These are phyloP conservation scores for Lepus americanus DNA, from an alignment of 2,113 vertebrate species.

Conservation along the genomic window DNA sequence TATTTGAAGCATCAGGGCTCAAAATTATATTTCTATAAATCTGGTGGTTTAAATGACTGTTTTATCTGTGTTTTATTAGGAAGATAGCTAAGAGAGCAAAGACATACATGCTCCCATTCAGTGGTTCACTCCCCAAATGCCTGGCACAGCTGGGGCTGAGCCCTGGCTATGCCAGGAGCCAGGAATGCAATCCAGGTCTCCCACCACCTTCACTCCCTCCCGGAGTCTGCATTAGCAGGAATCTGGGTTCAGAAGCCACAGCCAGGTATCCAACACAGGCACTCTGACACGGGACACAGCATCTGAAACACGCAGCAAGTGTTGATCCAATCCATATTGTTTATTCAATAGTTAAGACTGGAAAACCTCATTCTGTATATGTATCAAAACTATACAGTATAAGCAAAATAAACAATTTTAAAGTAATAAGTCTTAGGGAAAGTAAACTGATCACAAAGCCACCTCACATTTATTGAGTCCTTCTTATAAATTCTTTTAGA, in stretches of 20 bases:
- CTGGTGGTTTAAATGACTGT: not conserved
- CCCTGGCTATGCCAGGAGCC: too few relatives aligned
- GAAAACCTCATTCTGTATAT: not conserved
- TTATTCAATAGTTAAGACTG: slow-evolving; percentile 30
- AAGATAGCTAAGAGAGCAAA: too few relatives aligned
- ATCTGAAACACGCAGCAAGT: too few relatives aligned
- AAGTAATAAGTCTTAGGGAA: slow-evolving; percentile 14
- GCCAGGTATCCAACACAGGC: too few relatives aligned
- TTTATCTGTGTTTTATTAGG: not conserved
- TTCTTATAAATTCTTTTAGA: not conserved
- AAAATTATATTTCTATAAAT: slow-evolving; percentile 45
- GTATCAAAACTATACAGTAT: not conserved
- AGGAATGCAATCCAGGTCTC: too few relatives aligned
- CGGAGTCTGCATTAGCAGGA: too few relatives aligned
- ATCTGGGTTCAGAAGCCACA: too few relatives aligned
- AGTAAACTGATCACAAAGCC: slow-evolving; percentile 8
- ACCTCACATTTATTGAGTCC: not conserved
- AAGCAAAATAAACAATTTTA: slow-evolving; percentile 49
- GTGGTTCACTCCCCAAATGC: too few relatives aligned
- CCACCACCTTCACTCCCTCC: too few relatives aligned
- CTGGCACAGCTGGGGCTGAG: too few relatives aligned
- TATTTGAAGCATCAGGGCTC: slow-evolving; percentile 18
- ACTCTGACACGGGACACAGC: too few relatives aligned
- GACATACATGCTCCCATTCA: too few relatives aligned
- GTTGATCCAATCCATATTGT: not conserved